Evolutionary conservation across 2,888 invertebrate genomes (phyloP).

Genomic region (Miltochrista miniata): DNA sequence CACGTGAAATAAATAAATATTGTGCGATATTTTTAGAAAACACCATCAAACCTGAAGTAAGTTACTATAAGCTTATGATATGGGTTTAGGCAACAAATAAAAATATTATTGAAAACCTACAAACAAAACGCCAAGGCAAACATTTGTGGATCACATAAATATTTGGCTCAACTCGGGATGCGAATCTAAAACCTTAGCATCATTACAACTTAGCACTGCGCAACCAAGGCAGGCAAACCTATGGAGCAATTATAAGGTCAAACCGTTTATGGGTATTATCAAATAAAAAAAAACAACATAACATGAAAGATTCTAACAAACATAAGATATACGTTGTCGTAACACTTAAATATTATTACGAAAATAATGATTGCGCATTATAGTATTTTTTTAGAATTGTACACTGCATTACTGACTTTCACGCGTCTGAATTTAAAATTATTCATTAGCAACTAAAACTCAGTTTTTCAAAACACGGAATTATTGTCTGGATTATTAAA

Average conservation of each 20-base stretch:
- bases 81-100: too few relatives aligned
- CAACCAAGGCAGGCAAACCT: conserved; percentile 26
- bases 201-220: not conserved
- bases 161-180: too few relatives aligned
- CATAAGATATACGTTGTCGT: conserved; percentile 19
- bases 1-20: too few relatives aligned
- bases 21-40: too few relatives aligned
- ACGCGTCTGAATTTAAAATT: conserved; percentile 28
- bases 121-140: too few relatives aligned
- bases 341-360: conserved; percentile 32
- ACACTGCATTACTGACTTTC: conserved; percentile 30
- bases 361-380: conserved; percentile 25
- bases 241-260: conserved; percentile 16
- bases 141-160: too few relatives aligned
- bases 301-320: conserved; percentile 8
- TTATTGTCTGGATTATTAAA: conserved; percentile 32
- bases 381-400: conserved; percentile 28
- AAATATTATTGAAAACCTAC: too few relatives aligned
- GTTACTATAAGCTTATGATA: too few relatives aligned
- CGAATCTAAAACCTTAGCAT: too few relatives aligned
- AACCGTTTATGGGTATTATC: too few relatives aligned
- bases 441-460: conserved; percentile 16
- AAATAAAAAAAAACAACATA: too few relatives aligned
- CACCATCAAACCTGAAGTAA: too few relatives aligned
- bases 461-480: conserved; percentile 25